These are phyloP conservation scores for Cepphus grylle DNA, from an alignment of 2,113 vertebrate genomes.

Conservation along the genomic window DNA sequence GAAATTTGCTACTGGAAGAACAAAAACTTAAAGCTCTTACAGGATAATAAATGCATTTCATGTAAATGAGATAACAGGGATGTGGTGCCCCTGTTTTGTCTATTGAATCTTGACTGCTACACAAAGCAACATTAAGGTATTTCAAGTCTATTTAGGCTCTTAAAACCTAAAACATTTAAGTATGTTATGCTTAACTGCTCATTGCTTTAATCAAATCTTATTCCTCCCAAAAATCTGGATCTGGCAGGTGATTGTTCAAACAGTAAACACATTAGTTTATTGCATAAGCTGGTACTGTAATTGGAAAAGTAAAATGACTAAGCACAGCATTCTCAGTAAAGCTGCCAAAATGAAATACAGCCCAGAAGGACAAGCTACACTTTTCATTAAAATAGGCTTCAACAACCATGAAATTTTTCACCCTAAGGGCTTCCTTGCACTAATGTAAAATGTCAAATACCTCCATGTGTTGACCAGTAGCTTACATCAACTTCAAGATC, in stretches of 20 bases:
- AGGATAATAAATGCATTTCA: not conserved
- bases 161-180: not conserved
- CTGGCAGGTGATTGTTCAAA: conserved; percentile 15
- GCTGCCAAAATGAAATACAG: not conserved
- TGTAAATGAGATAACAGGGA: not conserved
- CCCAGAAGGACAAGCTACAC: not conserved
- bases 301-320: conserved; percentile 35
- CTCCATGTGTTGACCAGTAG: not conserved
- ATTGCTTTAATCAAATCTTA: conserved; percentile 27
- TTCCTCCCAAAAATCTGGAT: not conserved
- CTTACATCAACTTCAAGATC: not conserved
- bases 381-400: conserved; percentile 17
- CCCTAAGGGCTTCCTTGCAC: not conserved
- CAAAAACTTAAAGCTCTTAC: not conserved
- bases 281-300: conserved; percentile 11
- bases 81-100: not conserved
- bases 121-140: not conserved
- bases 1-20: not conserved
- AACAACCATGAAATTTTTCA: not conserved
- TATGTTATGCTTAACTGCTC: not conserved
- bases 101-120: not conserved
- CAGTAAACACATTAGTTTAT: not conserved
- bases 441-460: not conserved
- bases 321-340: conserved; percentile 2
- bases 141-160: not conserved